Conservation (phyloP, 2,797 vertebrate species). For the Phrynocephalus forsythii region DNA sequence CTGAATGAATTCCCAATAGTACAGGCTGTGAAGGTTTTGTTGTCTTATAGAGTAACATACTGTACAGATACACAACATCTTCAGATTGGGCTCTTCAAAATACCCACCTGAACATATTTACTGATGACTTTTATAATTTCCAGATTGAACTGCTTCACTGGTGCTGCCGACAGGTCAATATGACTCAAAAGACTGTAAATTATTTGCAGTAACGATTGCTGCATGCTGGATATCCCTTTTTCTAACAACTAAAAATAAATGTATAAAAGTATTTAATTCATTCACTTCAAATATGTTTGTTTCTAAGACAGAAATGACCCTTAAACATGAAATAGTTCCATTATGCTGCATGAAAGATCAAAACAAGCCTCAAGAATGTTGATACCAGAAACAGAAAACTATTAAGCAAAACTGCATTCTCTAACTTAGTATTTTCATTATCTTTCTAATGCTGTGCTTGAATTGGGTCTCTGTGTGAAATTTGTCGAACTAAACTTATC, state of each 20-base stretch:
- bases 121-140: slow-evolving; percentile 99
- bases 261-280: slow-evolving; percentile 8
- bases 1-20: too few relatives aligned
- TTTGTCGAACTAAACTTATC: not conserved
- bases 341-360: not conserved
- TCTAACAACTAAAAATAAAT: slow-evolving; percentile 86
- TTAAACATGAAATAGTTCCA: not conserved
- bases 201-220: slow-evolving; percentile 95
- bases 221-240: slow-evolving; percentile 96
- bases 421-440: not conserved
- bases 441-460: not conserved
- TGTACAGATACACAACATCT: slow-evolving; percentile 3
- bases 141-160: slow-evolving; percentile 97
- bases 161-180: slow-evolving; percentile 93
- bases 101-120: slow-evolving; percentile 97
- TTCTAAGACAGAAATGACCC: slow-evolving; percentile 13
- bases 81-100: not conserved
- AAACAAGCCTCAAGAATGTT: not conserved
- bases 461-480: not conserved
- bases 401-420: not conserved
- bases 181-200: slow-evolving; percentile 97
- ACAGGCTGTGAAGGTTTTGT: too few relatives aligned
- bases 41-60: too few relatives aligned
- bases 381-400: not conserved
- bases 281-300: not conserved